Base-by-base conservation (phyloP, 2,113 vertebrate species). In the Colistium nudipinnis region DNA sequence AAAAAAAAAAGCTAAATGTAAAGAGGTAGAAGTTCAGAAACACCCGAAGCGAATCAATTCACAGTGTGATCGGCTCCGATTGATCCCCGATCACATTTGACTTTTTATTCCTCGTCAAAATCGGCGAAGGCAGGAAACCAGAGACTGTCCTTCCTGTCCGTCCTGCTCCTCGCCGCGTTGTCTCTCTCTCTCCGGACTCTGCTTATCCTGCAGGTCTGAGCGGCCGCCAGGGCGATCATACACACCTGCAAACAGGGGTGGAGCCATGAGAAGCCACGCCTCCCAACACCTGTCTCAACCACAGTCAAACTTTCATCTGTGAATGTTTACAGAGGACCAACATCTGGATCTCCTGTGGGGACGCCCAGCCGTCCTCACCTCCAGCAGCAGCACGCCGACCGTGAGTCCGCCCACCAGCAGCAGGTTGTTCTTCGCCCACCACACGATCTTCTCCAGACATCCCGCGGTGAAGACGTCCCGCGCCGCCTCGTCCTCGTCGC, bases 401-500 rank as follows among this genome's bases (percentile, higher is more conserved):
- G 66, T 88, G 31, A 91, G 80, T 1, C 84, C 83, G 0, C 41
- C 86, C 52, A 85, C 84, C 76, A 90, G 78, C 71, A 80, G 61
- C 61, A 89, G 76, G 76, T 89, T 73, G 43, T 69, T 70, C 16
- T 82, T 82, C n/a, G 66, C 19, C 90, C 90, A 91, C 25, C 16
- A 19, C 13, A 79, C 4, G 28, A 88, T 89, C 38, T 78, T 76
- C 59, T 89, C 71, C 59, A 89, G 43, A 17, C 90, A 91, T 44
- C 90, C 90, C 0, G 19, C 9, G 6, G 70, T 86, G 74, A 70
- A 88, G 43, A 91, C 5, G 38, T 57, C 6, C 7, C 25, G 14
- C 9, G 0, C 0, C 1, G 81, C 87, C 1, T 1, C 16, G 3
- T 0, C 0, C 14, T 45, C 9, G 6, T 72, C 44, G 38, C 31